These are phyloP conservation scores for Steromphala cineraria DNA, from an alignment of 2,888 invertebrate genomes.

Conservation along the genomic window DNA sequence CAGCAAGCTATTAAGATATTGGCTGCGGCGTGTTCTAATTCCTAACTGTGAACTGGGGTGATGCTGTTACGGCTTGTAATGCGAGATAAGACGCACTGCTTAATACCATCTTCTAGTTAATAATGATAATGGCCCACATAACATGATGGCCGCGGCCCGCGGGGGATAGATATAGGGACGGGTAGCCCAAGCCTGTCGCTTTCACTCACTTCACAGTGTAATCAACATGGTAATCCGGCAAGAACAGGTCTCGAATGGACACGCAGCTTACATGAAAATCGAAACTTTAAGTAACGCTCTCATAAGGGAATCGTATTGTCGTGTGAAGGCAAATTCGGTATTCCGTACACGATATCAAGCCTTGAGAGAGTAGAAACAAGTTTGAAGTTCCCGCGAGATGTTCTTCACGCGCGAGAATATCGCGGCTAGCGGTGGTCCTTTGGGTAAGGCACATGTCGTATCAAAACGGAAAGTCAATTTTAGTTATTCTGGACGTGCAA, in stretches of 20 bases:
- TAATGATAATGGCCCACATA: slow-evolving; percentile 12
- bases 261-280: slow-evolving; percentile 11
- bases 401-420: neutral
- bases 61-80: slow-evolving; percentile 1
- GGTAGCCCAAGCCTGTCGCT: neutral
- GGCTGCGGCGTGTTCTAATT: neutral
- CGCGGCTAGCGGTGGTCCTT: neutral
- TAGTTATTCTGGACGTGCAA: neutral
- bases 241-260: neutral
- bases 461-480: slow-evolving; percentile 7
- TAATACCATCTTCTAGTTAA: slow-evolving; percentile 1
- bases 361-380: neutral
- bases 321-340: slow-evolving; percentile 7
- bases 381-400: slow-evolving; percentile 16
- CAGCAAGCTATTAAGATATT: slow-evolving; percentile 3
- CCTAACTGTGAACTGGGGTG: neutral
- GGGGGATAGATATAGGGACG: neutral
- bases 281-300: slow-evolving; percentile 12
- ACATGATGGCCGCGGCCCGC: neutral
- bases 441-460: neutral
- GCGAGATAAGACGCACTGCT: slow-evolving; percentile 6
- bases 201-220: slow-evolving; percentile 1
- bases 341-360: neutral
- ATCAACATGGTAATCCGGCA: slow-evolving; percentile 5
- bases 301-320: slow-evolving; percentile 11